Base-by-base conservation (phyloP, 2,888 invertebrate species). In the Hemithea aestivaria region DNA sequence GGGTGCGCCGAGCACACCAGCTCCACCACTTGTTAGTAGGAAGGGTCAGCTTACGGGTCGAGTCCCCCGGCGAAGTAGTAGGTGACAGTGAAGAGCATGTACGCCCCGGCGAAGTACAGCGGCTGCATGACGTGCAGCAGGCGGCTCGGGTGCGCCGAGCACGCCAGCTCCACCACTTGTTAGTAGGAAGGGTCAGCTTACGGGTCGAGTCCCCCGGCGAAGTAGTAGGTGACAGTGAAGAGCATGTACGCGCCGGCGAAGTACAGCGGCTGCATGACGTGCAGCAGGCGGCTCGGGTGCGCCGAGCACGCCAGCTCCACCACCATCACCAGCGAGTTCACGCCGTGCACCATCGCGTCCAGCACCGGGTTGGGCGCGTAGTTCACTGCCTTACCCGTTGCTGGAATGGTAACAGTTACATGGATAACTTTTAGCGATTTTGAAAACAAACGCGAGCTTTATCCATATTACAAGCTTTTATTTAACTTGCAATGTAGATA, bases 41-140 rank as follows among this genome's bases (percentile, higher is more conserved):
- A n/a, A n/a, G n/a, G n/a, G n/a, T n/a, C n/a, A n/a, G 81, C 89
- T 83, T 62, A 90, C 89, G 92, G 91, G 70, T 93, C 92, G 9
- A 90, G 88, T 40, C 95, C 95, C 27, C 94, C 95, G 27, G 91
- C 90, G 40, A 88, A 69, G 70, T 90, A 94, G 70, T 95, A 95
- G 30, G 92, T 80, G 27, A 91, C 76, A 10, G 91, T 91, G 69
- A 95, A 96, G 28, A 92, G 65, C 38, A 92, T 85, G 71, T 95
- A 96, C 7, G 88, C 78, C 9, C 90, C 66, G 6, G 91, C 91
- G 73, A 94, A 91, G 48, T 90, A 83, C 11, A 92, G 80, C n/a
- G 92, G 91, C 83, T 93, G 93, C 88, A 91, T 89, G 57, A 90
- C 81, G 55, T 89, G 87, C 26, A 82, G 56, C 26, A 85, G 63